Percentiles rank a stretch among this genome's conserved stretches.
Conservation (phyloP, 2,113 vertebrate genomes). For the Anoura caudifer region DNA sequence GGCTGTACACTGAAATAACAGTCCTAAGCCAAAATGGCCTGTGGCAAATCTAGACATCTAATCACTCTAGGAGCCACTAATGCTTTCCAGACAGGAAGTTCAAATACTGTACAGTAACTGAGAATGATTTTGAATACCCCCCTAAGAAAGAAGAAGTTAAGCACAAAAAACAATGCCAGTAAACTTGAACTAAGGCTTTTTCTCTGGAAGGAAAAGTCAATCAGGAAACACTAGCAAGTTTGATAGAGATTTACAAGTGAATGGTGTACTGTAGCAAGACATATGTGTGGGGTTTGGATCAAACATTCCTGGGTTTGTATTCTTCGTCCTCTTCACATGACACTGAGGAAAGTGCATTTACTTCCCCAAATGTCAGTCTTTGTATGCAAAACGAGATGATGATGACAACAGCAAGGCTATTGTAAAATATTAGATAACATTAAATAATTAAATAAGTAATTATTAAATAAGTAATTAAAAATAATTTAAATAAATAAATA, state of each 20-base stretch:
- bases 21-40: background rate
- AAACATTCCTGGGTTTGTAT: background rate
- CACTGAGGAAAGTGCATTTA: background rate
- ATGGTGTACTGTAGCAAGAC: accelerated
- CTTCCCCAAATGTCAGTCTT: background rate
- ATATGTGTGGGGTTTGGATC: background rate
- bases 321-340: background rate
- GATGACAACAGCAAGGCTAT: background rate
- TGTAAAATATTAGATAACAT: background rate
- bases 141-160: background rate
- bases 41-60: background rate
- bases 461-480: no score
- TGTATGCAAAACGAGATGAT: background rate
- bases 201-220: background rate
- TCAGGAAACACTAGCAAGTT: background rate
- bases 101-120: background rate
- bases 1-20: background rate
- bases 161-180: background rate
- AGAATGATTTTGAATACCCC: background rate
- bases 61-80: background rate
- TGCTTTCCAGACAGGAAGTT: background rate
- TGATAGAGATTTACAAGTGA: background rate
- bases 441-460: background rate
- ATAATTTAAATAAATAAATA: no score
- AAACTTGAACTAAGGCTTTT: background rate